Base-by-base conservation (phyloP, 2,888 invertebrate species). In the Teleiodes luculella region DNA sequence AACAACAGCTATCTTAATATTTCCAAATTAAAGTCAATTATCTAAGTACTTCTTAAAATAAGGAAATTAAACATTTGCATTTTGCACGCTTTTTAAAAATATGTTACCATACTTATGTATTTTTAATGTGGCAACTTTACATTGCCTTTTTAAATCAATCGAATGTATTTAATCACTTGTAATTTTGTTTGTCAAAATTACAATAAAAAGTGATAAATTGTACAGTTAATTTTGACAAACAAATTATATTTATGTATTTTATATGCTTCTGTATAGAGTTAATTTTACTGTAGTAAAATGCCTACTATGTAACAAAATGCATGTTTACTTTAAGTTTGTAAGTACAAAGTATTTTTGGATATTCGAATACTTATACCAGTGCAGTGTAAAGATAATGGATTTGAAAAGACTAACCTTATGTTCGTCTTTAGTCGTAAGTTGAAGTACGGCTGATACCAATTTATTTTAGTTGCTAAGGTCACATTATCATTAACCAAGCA, bases 371-470 rank as follows among this genome's bases (percentile, higher is more conserved):
- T 61, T 66, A 68, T 76, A 81, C 84, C 83, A 84, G 80, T 85
- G 83, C 80, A 74, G 65, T 72, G 64, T 69, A n/a, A n/a, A n/a
- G n/a, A n/a, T n/a, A n/a, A 66, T 58, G 62, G 56, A 68, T 69
- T 70, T 68, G 67, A 62, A 50, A 66, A 52, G 68, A 65, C 73
- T 49, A 20, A 28, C n/a, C 13, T 8, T 36, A 2, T 35, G 31
- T 41, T 31, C 16, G 31, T 31, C 43, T 51, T 11, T 18, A 35
- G 47, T 66, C 55, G 66, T 72, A 74, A 65, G 63, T 55, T 60
- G 52, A 8, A 33, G 43, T 56, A 73, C 67, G 79, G 82, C 83
- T 83, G 80, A 85, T 85, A 87, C 87, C 87, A 86, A 82, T 41
- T 82, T 78, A 78, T 69, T 78, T 70, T 80, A 78, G 72, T 56